Conservation (phyloP, 2,113 vertebrate species). For the Brienomyrus brachyistius region DNA sequence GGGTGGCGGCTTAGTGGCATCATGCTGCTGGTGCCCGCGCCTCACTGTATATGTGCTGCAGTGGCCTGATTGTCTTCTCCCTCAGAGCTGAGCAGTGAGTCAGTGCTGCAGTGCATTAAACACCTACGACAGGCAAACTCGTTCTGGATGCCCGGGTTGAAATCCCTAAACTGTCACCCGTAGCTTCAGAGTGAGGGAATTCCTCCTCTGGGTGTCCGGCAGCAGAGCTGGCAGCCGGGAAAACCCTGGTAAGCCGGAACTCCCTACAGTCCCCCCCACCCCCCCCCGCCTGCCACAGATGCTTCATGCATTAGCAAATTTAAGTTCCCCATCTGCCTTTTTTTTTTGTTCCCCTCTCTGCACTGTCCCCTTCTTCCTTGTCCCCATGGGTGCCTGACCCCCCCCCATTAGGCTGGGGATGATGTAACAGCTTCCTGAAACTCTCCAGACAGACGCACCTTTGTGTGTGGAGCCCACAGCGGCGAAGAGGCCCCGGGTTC, state of each 20-base stretch:
- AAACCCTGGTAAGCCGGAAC: background rate
- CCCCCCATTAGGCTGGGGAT: background rate
- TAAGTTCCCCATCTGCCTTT: background rate
- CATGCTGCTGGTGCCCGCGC: background rate
- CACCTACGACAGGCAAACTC: background rate
- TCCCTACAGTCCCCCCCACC: background rate
- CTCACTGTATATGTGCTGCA: background rate
- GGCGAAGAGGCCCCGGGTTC: background rate
- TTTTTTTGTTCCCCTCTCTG: background rate
- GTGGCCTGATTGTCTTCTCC: background rate
- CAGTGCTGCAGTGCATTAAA: background rate
- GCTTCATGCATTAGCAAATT: background rate
- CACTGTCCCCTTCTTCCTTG: background rate
- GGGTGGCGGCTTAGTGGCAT: background rate
- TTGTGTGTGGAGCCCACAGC: conserved; percentile 12
- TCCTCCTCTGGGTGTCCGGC: background rate
- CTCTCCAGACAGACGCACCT: conserved; percentile 12
- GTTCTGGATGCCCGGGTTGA: background rate
- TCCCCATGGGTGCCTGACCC: background rate
- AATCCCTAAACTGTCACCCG: background rate
- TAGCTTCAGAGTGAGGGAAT: background rate
- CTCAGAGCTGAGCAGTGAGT: background rate
- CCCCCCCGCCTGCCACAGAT: background rate
- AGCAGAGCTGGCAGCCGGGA: background rate
- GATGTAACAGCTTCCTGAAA: background rate